Evolutionary conservation across 2,797 vertebrate genomes (phyloP), one percentile per base, ranked within the genome.

Genomic region (Halcyon smyrnensis): DNA sequence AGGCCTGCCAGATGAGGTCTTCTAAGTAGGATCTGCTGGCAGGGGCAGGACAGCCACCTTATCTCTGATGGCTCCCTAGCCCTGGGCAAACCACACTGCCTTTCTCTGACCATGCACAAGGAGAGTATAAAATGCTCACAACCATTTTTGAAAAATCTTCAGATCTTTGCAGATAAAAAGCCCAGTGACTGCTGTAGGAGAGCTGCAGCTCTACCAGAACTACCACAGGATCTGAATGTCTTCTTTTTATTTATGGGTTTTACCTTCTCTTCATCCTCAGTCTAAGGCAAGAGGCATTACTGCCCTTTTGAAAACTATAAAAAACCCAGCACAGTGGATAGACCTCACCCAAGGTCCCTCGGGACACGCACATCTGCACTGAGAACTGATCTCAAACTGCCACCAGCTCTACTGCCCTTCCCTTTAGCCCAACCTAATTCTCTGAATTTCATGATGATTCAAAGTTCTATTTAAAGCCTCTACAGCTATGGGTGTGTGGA

Each of bases 391-490:
- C 91, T 57, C 56, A 92, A 90, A 81, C 76, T 79, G 83, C 59
- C 91, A 88, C 43, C 84, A 80, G 60, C 5, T 10, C 48, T 41
- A 45, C 24, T 68, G 80, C 88, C 90, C 84, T 85, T 82, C 75
- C 93, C 86, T 88, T 51, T 62, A 82, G 88, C 80, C 88, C 56
- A 91, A 80, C 85, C 80, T 83, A 90, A 89, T 93, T 96, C 76
- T 83, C 83, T 43, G 63, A 91, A 97, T 93, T 90, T 82, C 24
- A 28, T 8, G 32, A 89, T 95, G 88, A 95, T 87, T 95, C 90
- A 92, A 48, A 90, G 39, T 30, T 59, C 57, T 94, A 82, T 93
- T 94, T 95, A 87, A 94, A 96, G 64, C 16, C 30, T 11, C 62
- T 71, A 56, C 67, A 92, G n/a, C 45, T 71, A 75, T 51, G 84